Conservation (phyloP, 1,140 invertebrate species). For the Cyclargus thomasi region DNA sequence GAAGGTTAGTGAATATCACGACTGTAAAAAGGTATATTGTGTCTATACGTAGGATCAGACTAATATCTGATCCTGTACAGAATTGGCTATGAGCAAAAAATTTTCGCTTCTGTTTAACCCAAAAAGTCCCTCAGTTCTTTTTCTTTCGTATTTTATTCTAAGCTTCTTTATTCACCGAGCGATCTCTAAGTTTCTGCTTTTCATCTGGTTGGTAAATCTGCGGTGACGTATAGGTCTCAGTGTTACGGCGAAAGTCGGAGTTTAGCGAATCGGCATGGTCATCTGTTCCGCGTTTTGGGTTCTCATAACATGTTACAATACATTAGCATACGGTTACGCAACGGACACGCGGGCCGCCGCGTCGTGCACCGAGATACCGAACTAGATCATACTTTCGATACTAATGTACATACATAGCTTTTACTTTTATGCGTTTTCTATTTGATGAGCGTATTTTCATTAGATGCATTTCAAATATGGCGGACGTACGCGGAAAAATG, state of each 20-base stretch:
- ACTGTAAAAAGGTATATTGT: too few species aligned
- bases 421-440: background rate
- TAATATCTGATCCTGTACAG: too few species aligned
- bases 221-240: background rate
- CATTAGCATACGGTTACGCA: background rate
- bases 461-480: background rate
- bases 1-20: too few species aligned
- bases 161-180: too few species aligned
- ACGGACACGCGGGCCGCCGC: background rate
- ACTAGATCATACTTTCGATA: background rate
- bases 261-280: background rate
- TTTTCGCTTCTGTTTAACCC: too few species aligned
- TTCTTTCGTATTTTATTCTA: too few species aligned
- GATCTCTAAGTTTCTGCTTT: too few species aligned
- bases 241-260: background rate
- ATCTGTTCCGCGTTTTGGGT: constrained; percentile 2
- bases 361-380: background rate
- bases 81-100: too few species aligned
- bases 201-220: too few species aligned
- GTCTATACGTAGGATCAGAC: too few species aligned
- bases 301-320: constrained; percentile 3
- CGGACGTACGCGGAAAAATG: background rate
- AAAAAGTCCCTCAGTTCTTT: too few species aligned
- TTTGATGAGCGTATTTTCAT: background rate
- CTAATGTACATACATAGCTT: background rate